These are phyloP conservation scores for Leptestheria dahalacensis DNA, from an alignment of 1,140 invertebrate genomes.

Conservation along the genomic window DNA sequence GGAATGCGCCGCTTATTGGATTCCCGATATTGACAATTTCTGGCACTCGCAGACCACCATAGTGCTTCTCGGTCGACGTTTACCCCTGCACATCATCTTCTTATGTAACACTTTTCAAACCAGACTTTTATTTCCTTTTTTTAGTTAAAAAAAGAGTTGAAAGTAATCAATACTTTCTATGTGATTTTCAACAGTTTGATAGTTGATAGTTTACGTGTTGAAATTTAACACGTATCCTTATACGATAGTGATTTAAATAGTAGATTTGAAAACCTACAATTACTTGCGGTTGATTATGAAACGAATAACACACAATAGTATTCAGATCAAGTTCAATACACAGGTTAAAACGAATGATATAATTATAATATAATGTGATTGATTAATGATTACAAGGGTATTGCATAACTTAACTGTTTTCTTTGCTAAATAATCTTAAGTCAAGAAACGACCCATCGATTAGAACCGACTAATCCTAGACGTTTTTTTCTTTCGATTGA, in stretches of 20 bases:
- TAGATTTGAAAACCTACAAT: no score
- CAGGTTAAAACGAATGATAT: no score
- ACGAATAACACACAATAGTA: no score
- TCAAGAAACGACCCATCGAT: not conserved
- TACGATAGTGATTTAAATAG: no score
- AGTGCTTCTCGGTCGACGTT: slow-evolving; percentile 45
- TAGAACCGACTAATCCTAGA: no score
- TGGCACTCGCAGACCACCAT: slow-evolving; percentile 60
- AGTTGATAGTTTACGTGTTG: not conserved
- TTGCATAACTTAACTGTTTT: no score
- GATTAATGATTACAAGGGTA: no score
- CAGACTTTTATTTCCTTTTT: slow-evolving; percentile 18
- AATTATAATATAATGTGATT: no score
- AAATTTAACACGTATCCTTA: not conserved
- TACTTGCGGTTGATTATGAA: no score
- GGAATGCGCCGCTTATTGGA: slow-evolving; percentile 41
- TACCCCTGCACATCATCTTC: slow-evolving; percentile 52
- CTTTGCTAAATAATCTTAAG: not conserved
- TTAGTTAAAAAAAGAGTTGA: not conserved
- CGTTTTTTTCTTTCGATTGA: not conserved
- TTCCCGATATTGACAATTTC: slow-evolving; percentile 52
- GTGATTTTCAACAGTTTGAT: not conserved
- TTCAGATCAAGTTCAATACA: no score
- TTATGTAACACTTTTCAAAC: no score
- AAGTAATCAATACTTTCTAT: not conserved